Evolutionary conservation across 1,140 invertebrate species (phyloP).

Genomic region (Drosophila takahashii): DNA sequence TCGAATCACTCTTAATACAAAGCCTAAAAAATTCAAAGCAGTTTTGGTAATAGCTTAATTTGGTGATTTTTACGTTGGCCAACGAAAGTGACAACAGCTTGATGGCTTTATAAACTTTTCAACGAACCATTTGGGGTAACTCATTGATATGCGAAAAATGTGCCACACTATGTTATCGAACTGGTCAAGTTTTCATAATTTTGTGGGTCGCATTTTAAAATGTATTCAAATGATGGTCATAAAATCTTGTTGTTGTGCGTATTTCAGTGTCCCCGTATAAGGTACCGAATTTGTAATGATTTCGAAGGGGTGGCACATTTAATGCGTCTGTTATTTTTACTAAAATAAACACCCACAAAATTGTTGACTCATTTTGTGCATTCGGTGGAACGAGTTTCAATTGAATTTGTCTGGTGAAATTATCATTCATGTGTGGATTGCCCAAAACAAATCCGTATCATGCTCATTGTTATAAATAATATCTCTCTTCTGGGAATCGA

Average conservation of each 20-base stretch:
- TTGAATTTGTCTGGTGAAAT: slow-evolving; percentile 20
- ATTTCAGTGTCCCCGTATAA: not conserved
- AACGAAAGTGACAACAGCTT: slow-evolving; percentile 37
- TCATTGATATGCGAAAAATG: slow-evolving; percentile 41
- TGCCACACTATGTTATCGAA: slow-evolving; percentile 23
- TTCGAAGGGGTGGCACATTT: slow-evolving; percentile 7
- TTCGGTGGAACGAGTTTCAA: slow-evolving; percentile 34
- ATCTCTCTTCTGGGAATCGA: slow-evolving; percentile 14
- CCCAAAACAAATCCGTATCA: slow-evolving; percentile 25
- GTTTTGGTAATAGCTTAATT: slow-evolving; percentile 14
- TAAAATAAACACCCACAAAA: slow-evolving; percentile 28
- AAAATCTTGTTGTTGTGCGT: not conserved
- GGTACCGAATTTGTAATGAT: slow-evolving; percentile 6
- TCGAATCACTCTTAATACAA: not conserved
- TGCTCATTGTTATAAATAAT: slow-evolving; percentile 25
- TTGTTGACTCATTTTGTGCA: slow-evolving; percentile 36
- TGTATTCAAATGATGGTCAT: slow-evolving; percentile 33
- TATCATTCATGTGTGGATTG: not conserved
- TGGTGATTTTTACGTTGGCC: not conserved
- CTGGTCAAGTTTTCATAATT: slow-evolving; percentile 35
- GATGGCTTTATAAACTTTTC: slow-evolving; percentile 1
- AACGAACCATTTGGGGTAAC: not conserved
- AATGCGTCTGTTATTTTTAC: slow-evolving; percentile 17
- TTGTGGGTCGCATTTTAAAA: slow-evolving; percentile 31
- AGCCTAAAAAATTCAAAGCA: not conserved